Evolutionary conservation across 1,140 invertebrate species (phyloP), one percentile per base, ranked within the genome.

Genomic region (Scylla paramamosain): DNA sequence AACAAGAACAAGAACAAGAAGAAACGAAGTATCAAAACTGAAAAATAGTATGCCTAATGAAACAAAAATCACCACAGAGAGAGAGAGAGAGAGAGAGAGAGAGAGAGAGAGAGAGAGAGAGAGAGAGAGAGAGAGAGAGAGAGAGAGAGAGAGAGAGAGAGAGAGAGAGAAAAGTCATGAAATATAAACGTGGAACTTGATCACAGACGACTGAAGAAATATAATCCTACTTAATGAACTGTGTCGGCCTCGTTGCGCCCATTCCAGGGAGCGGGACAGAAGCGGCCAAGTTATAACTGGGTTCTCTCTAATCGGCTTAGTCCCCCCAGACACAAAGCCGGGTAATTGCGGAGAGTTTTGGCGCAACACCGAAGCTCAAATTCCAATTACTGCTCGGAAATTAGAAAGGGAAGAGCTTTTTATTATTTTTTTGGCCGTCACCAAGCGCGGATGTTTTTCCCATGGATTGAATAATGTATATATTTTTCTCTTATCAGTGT

Each of bases 41-140:
- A 59, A 59, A 59, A 59, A 59, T 4, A 59, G 20, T n/a, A 39
- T 39, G 39, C 6, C 1, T 39, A 39, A 59, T 59, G 10, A 59
- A 20, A 52, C 6, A 14, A 14, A 39, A 39, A 39, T 39, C 1
- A n/a, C n/a, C n/a, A n/a, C n/a, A 77, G 67, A n/a, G n/a, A 77
- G 67, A 77, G 67, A n/a, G n/a, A n/a, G 67, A 77, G 67, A n/a
- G 67, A 77, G 67, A 77, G 67, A 77, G 67, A 59, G 52, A 59
- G 52, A n/a, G 67, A 77, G n/a, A 77, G n/a, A 77, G 67, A 77
- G 67, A 77, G 67, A n/a, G n/a, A n/a, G 67, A 77, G n/a, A 77
- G 20, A n/a, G n/a, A n/a, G 67, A 77, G 67, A 25, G n/a, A n/a
- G 67, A n/a, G 67, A n/a, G 67, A 77, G 20, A 77, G n/a, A n/a